Base-by-base conservation (phyloP, 2,113 vertebrate species). In the Hystrix brachyura region DNA sequence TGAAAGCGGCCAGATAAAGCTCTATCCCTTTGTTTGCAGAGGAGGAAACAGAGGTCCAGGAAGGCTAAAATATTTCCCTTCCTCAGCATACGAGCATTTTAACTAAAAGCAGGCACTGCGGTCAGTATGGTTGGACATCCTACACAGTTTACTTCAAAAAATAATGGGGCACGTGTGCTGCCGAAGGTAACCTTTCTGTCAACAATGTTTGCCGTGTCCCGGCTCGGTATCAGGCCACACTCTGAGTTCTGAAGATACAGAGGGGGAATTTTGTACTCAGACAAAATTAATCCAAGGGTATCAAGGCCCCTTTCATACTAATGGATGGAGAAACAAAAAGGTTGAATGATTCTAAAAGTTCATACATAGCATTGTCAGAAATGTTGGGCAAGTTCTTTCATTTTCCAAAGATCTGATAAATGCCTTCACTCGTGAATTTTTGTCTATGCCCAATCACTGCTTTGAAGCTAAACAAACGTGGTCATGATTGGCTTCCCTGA, bases 401-500 rank as follows among this genome's bases (percentile, higher is more conserved):
- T 71, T 87, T 91, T 43, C n/a, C 51, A 67, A 91, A 91, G 43
- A 23, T n/a, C 64, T 90, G 29, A 65, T 19, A 87, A 91, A 57
- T n/a, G 87, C 38, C 94, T 92, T 57, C 43, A 32, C 32, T 94
- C 14, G 27, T 25, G n/a, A 71, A 17, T 34, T n/a, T 79, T 78
- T 69, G 46, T 25, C 13, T 51, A 18, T 69, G 79, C 14, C 48
- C 27, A 32, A 10, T 64, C 6, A 19, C 64, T 65, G 59, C 65
- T 90, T 97, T 91, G 12, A 87, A 92, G 94, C 95, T 98, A 82
- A 84, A 96, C 89, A 94, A 94, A 95, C 78, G 69, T 81, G 78
- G 92, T 76, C 69, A 89, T 96, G 96, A 78, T 51, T 17, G 89
- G 15, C n/a, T 97, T 98, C 90, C 62, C 25, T 74, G 34, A 97